Base-by-base conservation (phyloP, 2,797 vertebrate species). In the Sciurus carolinensis region DNA sequence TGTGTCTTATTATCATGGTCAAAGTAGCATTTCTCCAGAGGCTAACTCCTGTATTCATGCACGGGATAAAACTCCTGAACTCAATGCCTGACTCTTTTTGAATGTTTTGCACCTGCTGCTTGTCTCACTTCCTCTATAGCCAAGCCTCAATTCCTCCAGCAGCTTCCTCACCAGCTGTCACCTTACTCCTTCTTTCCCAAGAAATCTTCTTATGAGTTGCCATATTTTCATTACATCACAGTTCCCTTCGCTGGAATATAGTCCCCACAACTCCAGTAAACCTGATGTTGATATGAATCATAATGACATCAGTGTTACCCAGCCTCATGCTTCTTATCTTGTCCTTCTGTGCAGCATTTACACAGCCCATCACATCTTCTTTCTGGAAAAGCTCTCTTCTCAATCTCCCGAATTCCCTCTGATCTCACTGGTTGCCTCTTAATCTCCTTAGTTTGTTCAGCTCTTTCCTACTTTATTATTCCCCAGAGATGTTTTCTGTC, bases 301-400 rank as follows among this genome's bases (percentile, higher is more conserved):
- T 18, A 28, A 39, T 24, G 79, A n/a, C 0, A 0, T 28, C n/a
- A 14, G 39, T 10, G 4, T 20, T 39, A 24, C 22, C 36, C 50
- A 12, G 0, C 3, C 5, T 0, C 1, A 67, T 4, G 18, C 0
- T 24, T 4, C 14, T 36, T 1, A 6, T 8, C 62, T n/a, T 13
- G 10, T 42, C 5, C 1, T 50, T 1, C 17, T 22, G 36, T 15
- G 33, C 7, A 44, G 44, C 5, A 7, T 75, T 81, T 9, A 11
- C 69, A 24, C 0, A 30, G 3, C 33, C 39, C 9, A 24, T 33
- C 26, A 8, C 50, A 39, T 5, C 22, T 10, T 64, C 64, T 75
- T 57, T 66, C n/a, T 47, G 26, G 26, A 20, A 66, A 77, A 24
- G 7, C 30, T 52, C 39, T 66, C 28, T 1, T 20, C 20, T 39